Conservation (phyloP, 2,113 vertebrate species). For the Amia ocellicauda region DNA sequence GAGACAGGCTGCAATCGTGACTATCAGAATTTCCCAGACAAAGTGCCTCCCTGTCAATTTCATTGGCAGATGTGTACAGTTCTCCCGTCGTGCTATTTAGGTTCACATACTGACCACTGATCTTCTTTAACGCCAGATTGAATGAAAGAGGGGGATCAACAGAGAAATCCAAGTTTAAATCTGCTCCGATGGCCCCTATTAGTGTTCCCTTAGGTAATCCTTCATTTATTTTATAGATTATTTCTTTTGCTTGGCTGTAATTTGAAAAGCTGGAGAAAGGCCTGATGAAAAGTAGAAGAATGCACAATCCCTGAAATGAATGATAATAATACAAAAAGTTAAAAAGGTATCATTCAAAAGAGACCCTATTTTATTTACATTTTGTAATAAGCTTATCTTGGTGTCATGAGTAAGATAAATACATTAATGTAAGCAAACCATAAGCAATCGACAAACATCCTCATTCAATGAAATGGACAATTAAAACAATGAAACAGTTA, state of each 20-base stretch:
- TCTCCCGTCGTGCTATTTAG: constrained; percentile 85
- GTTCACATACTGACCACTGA: constrained; percentile 78
- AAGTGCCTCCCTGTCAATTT: constrained; percentile 87
- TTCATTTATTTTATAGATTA: constrained; percentile 93
- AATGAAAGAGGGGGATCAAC: constrained; percentile 77
- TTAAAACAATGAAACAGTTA: constrained; percentile 22
- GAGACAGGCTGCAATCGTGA: constrained; percentile 73
- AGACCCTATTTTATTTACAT: not conserved
- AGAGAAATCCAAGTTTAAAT: constrained; percentile 72
- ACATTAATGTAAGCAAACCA: no score
- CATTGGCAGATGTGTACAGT: constrained; percentile 77
- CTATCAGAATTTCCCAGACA: constrained; percentile 64
- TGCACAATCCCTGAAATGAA: constrained; percentile 62
- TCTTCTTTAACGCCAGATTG: constrained; percentile 77
- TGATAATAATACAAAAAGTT: constrained; percentile 26
- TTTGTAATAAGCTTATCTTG: not conserved
- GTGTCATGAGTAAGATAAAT: no score
- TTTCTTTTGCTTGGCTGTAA: constrained; percentile 85
- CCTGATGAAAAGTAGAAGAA: constrained; percentile 78
- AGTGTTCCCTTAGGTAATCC: constrained; percentile 84
- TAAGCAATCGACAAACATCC: no score
- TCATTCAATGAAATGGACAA: no score
- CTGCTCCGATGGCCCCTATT: constrained; percentile 83
- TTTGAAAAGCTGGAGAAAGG: constrained; percentile 82
- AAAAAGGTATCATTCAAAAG: not conserved